Evolutionary conservation across 1,140 invertebrate species (phyloP), one percentile per base, ranked within the genome.

Genomic region (Diuraphis noxia): DNA sequence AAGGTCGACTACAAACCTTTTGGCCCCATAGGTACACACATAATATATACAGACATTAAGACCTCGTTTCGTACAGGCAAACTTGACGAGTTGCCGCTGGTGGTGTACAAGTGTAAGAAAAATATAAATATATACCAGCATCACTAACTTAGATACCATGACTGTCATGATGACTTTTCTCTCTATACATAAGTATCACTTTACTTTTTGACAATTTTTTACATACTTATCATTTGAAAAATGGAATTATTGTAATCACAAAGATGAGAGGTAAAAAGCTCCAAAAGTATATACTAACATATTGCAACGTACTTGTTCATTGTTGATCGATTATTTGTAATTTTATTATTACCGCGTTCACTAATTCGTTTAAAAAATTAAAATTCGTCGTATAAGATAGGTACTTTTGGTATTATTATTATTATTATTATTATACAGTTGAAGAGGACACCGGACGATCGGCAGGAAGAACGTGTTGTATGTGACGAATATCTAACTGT

Each of bases 1-100:
- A 82, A 91, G 89, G 89, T 91, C 89, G 77, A 91, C 89, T 46
- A 82, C 89, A 82, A 91, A 91, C 89, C 77, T 91, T 91, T 91
- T 46, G 89, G 89, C 43, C 77, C 77, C 77, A 46, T n/a, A 49
- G 21, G 46, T 49, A 49, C 46, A 36, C 43, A 38, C 87, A 41
- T 34, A n/a, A n/a, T n/a, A n/a, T n/a, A 36, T 19, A 88, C 43
- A 89, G 87, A 81, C 89, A 21, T 77, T 19, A 34, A 81, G 40
- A 90, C 88, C 88, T 77, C 88, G 88, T 89, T 89, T 89, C 19
- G 63, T 89, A 79, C 63, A 41, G n/a, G 36, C 40, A 79, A 36
- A 77, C 88, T 89, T 89, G 56, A 89, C 40, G 40, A 85, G 82
- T 85, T 85, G 25, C 81, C 6, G 81, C 40, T 13, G 30, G 30